Conservation (phyloP, 2,888 invertebrate genomes). For the Thymelicus lineola region DNA sequence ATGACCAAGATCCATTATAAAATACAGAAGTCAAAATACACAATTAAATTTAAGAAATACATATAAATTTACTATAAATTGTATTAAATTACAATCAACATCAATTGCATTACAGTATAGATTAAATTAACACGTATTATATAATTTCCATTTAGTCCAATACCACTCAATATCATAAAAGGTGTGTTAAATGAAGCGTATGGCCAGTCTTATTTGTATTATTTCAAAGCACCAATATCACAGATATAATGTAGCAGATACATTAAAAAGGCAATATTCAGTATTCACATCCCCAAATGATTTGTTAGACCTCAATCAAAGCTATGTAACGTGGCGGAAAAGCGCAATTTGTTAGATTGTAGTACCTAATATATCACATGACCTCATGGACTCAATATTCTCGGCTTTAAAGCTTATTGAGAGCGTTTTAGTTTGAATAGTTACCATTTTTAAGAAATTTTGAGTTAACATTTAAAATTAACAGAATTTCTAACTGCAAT, state of each 20-base stretch:
- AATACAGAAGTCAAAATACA: too few relatives aligned
- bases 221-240: neutral
- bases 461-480: too few relatives aligned
- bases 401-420: constrained; percentile 28
- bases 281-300: constrained; percentile 18
- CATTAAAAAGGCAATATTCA: constrained; percentile 11
- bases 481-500: too few relatives aligned
- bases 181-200: neutral
- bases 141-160: too few relatives aligned
- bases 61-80: too few relatives aligned
- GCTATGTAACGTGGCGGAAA: constrained; percentile 21
- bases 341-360: constrained; percentile 20
- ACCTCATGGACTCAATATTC: constrained; percentile 24
- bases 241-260: neutral
- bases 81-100: too few relatives aligned
- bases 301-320: constrained; percentile 25
- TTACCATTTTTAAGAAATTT: neutral
- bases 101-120: too few relatives aligned
- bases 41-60: too few relatives aligned
- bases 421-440: constrained; percentile 11
- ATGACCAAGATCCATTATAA: too few relatives aligned
- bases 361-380: constrained; percentile 22
- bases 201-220: neutral
- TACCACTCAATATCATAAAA: too few relatives aligned
- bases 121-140: too few relatives aligned